Conservation (phyloP, 2,888 invertebrate species). For the Ametastegia equiseti region DNA sequence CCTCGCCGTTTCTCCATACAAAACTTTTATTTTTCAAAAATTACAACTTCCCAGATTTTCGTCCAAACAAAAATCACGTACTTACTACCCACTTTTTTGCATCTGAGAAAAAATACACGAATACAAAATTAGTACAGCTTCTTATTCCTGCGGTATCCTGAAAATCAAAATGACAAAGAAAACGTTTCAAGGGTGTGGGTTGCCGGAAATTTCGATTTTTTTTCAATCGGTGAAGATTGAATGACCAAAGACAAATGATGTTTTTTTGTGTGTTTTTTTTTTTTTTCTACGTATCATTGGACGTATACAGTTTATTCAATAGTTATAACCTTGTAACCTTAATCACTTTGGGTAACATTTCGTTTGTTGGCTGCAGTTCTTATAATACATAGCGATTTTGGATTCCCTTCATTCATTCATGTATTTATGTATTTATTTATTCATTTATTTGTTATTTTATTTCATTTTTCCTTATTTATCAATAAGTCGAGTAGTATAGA, state of each 20-base stretch:
- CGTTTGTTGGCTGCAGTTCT: slow-evolving; percentile 45
- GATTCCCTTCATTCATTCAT: slow-evolving; percentile 29
- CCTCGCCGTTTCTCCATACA: neutral
- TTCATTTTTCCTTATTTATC: neutral
- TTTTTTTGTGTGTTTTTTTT: neutral
- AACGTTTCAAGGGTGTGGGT: neutral
- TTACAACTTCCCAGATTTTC: no score
- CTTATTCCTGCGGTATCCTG: no score
- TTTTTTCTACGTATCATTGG: slow-evolving; percentile 49
- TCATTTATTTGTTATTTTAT: slow-evolving; percentile 18
- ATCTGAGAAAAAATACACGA: no score
- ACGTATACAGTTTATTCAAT: slow-evolving; percentile 57
- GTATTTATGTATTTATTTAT: slow-evolving; percentile 43
- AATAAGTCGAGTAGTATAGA: slow-evolving; percentile 29
- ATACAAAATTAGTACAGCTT: no score
- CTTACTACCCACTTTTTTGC: no score
- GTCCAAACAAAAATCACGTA: no score
- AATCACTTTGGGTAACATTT: slow-evolving; percentile 33
- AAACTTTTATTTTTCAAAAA: no score
- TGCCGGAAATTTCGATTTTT: no score
- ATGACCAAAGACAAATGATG: neutral
- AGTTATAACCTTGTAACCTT: slow-evolving; percentile 44
- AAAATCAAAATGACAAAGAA: neutral
- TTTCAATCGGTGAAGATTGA: neutral
- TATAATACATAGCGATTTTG: slow-evolving; percentile 49